Percentiles rank a stretch among this genome's conserved stretches.
Evolutionary conservation across 2,797 vertebrate species (phyloP).

Genomic region (Poeciliopsis gracilis): DNA sequence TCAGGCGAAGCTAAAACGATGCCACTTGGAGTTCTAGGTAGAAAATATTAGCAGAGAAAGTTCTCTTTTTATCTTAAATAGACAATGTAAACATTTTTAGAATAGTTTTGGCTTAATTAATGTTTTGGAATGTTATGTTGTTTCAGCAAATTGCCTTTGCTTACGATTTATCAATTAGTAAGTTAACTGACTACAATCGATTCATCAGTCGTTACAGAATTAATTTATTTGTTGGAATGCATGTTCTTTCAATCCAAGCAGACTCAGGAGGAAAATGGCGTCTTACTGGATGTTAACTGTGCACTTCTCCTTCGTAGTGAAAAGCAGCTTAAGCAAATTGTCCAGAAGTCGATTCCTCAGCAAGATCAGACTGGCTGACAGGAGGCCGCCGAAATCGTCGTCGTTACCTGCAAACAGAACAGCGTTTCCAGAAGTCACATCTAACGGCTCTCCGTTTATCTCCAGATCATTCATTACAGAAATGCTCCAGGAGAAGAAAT

Average conservation of each 20-base stretch:
- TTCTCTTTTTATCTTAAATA: too few relatives aligned
- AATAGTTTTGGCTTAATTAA: too few relatives aligned
- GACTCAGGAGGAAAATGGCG: background rate
- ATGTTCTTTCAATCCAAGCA: background rate
- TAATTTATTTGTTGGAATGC: too few relatives aligned
- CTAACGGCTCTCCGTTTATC: background rate
- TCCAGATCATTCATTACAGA: background rate
- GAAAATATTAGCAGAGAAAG: too few relatives aligned
- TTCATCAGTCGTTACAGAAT: too few relatives aligned
- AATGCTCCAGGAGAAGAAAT: background rate
- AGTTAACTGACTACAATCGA: too few relatives aligned
- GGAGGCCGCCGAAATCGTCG: conserved; percentile 93
- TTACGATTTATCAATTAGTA: too few relatives aligned
- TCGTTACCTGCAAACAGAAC: conserved; percentile 82
- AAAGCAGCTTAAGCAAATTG: conserved; percentile 92
- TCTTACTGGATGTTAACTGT: conserved; percentile 93
- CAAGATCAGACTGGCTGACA: conserved; percentile 93
- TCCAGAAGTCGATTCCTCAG: conserved; percentile 94
- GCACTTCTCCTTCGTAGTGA: conserved; percentile 94
- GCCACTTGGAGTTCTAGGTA: too few relatives aligned
- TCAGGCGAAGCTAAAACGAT: too few relatives aligned
- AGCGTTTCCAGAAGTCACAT: background rate
- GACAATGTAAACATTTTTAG: too few relatives aligned
- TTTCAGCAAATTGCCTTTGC: too few relatives aligned
- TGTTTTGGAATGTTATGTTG: too few relatives aligned